Evolutionary conservation across 2,113 vertebrate species (phyloP).

Genomic region (Zootoca vivipara): DNA sequence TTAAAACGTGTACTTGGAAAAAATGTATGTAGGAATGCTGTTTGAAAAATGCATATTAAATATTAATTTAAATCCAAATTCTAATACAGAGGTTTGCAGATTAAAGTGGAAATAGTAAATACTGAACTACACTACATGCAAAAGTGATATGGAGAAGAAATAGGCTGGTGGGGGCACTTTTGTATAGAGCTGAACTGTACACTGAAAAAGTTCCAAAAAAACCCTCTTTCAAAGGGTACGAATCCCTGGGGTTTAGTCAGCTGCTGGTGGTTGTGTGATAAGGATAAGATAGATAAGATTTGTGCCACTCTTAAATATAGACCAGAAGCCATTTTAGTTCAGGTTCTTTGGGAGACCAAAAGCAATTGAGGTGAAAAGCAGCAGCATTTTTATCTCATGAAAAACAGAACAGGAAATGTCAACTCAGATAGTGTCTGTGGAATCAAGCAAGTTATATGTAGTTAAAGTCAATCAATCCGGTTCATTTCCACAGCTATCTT

Average conservation of each 20-base stretch:
- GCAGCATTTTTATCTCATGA: not conserved
- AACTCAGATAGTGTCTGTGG: slow-evolving; percentile 8
- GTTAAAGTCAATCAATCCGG: slow-evolving; percentile 1
- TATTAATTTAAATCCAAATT: not conserved
- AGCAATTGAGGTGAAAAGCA: not conserved
- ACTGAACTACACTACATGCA: not conserved
- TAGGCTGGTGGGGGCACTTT: not conserved
- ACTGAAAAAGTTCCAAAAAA: slow-evolving; percentile 2
- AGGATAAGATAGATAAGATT: not conserved
- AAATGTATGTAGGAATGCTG: not conserved
- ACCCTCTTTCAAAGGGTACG: not conserved
- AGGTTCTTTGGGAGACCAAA: slow-evolving; percentile 5
- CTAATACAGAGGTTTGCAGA: not conserved
- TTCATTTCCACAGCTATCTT: not conserved
- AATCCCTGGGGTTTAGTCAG: slow-evolving; percentile 13
- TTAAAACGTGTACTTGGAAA: not conserved
- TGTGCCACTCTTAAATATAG: not conserved
- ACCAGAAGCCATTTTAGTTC: not conserved
- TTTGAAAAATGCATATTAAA: not conserved
- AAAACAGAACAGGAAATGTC: slow-evolving; percentile 8
- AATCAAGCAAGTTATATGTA: not conserved
- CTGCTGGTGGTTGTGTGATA: slow-evolving; percentile 2
- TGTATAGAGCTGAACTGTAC: slow-evolving; percentile 17
- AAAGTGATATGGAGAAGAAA: not conserved
- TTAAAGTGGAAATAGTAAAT: not conserved